Conservation (phyloP, 2,888 invertebrate species). For the Agriopis leucophaearia region DNA sequence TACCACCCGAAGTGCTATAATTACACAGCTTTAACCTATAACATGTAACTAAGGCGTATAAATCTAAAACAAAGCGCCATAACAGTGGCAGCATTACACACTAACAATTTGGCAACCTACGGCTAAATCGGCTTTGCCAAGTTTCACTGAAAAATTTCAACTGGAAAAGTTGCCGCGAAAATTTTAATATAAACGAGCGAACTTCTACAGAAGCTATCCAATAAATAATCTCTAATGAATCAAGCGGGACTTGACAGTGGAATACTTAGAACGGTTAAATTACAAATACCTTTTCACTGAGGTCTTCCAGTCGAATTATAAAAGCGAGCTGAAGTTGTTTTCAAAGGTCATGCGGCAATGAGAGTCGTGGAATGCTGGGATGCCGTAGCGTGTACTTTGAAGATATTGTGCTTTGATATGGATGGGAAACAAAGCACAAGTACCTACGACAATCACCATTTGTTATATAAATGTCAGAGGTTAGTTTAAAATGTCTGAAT, state of each 20-base stretch:
- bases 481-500: too few species aligned
- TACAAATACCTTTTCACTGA: slow-evolving; percentile 51
- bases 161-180: slow-evolving; percentile 55
- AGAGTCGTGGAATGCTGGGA: slow-evolving; percentile 6
- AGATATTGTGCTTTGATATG: slow-evolving; percentile 4
- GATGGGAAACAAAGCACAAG: not conserved
- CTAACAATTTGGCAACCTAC: slow-evolving; percentile 42
- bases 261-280: slow-evolving; percentile 54
- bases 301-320: slow-evolving; percentile 39
- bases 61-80: slow-evolving; percentile 42
- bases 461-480: not conserved
- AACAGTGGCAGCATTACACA: slow-evolving; percentile 37
- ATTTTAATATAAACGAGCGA: slow-evolving; percentile 70
- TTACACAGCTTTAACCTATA: slow-evolving; percentile 44
- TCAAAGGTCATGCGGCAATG: slow-evolving; percentile 23
- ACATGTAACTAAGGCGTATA: slow-evolving; percentile 45
- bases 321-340: slow-evolving; percentile 21
- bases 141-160: slow-evolving; percentile 56
- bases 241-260: slow-evolving; percentile 58
- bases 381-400: slow-evolving; percentile 2
- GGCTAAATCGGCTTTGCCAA: slow-evolving; percentile 37
- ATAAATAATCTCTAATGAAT: slow-evolving; percentile 72
- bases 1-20: slow-evolving; percentile 37
- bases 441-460: not conserved
- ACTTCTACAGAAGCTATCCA: slow-evolving; percentile 60